phyloP scores from a whole-genome alignment of 1,140 invertebrate genomes.

The Adoxophyes honmai region DNA sequence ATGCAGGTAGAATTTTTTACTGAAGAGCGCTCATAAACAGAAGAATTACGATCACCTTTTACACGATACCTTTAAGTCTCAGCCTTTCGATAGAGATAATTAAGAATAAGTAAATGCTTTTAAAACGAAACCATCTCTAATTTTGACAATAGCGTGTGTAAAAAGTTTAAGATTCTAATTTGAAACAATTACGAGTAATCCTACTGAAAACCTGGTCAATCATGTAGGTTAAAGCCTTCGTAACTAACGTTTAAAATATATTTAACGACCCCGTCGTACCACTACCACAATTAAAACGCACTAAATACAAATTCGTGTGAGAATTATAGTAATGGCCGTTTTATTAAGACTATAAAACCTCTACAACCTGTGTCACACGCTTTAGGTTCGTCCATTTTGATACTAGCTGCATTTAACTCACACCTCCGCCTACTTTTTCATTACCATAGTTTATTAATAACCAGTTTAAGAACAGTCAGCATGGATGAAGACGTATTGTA shows the following conservation, averaged over 20 bases:
- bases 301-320: constrained; percentile 54
- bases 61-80: background rate
- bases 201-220: background rate
- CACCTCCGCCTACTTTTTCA: constrained; percentile 12
- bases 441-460: constrained; percentile 10
- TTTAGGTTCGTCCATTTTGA: constrained; percentile 23
- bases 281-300: constrained; percentile 57
- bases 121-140: too few relatives aligned
- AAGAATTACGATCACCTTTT: constrained; percentile 26
- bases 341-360: constrained; percentile 52
- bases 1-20: constrained; percentile 51
- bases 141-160: too few relatives aligned
- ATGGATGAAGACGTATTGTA: too few relatives aligned
- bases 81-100: background rate
- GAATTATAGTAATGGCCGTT: constrained; percentile 50
- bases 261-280: constrained; percentile 49
- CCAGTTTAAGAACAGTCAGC: too few relatives aligned
- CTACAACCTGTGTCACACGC: constrained; percentile 45
- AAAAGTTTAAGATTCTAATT: too few relatives aligned
- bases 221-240: background rate
- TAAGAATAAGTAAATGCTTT: too few relatives aligned
- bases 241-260: background rate
- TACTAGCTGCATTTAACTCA: constrained; percentile 23
- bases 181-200: too few relatives aligned
- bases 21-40: background rate